Conservation (phyloP, 2,797 vertebrate species). For the Staurois parvus region DNA sequence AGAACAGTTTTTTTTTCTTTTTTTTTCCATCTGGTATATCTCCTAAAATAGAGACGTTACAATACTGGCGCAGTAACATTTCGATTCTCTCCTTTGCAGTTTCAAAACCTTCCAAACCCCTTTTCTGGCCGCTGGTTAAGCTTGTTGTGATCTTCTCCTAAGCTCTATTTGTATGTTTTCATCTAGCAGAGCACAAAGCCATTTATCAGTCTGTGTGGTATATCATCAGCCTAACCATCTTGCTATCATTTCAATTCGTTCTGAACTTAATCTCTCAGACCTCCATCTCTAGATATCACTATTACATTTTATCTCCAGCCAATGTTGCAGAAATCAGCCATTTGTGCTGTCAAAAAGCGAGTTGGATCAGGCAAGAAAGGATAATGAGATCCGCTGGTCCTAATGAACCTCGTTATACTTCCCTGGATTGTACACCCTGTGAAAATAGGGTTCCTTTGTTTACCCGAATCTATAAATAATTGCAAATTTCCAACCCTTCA, state of each 20-base stretch:
- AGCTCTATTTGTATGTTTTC: slow-evolving; percentile 30
- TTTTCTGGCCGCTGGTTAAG: background rate
- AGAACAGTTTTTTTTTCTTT: too few relatives aligned
- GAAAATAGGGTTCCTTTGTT: slow-evolving; percentile 66
- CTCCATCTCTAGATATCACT: slow-evolving; percentile 62
- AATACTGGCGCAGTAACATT: background rate
- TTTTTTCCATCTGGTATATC: too few relatives aligned
- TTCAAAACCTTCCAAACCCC: background rate
- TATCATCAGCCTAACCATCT: slow-evolving; percentile 60
- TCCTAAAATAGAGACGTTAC: too few relatives aligned
- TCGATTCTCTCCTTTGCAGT: background rate
- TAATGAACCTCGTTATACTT: slow-evolving; percentile 66
- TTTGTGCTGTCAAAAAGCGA: slow-evolving; percentile 56
- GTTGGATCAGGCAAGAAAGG: slow-evolving; percentile 41
- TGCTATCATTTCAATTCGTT: slow-evolving; percentile 66
- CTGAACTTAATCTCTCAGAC: slow-evolving; percentile 66
- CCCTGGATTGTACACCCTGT: slow-evolving; percentile 50
- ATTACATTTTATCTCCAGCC: slow-evolving; percentile 64
- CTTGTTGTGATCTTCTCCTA: slow-evolving; percentile 12
- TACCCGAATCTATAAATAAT: slow-evolving; percentile 55
- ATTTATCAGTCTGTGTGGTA: slow-evolving; percentile 37
- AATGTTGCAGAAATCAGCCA: slow-evolving; percentile 52
- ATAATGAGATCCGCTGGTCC: slow-evolving; percentile 62
- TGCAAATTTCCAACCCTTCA: slow-evolving; percentile 49
- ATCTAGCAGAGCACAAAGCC: slow-evolving; percentile 19